A percentile compares a stretch with the other conserved stretches of the same genome.
Evolutionary conservation across 1,140 invertebrate genomes (phyloP).

Genomic region (Drosophila busckii): DNA sequence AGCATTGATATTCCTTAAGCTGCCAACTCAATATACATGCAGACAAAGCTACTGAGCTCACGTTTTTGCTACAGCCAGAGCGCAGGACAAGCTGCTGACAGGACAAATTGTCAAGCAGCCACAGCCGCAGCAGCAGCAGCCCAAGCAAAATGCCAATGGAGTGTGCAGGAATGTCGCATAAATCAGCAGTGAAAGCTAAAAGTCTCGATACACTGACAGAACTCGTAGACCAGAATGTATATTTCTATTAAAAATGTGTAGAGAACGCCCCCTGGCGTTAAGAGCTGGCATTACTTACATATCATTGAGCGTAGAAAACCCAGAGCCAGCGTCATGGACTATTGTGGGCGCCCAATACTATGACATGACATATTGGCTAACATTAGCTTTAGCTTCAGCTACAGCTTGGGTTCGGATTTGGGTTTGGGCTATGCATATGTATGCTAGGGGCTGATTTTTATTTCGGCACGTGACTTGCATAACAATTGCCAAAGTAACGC

Average conservation of each 20-base stretch:
- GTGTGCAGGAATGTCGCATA: slow-evolving; percentile 55
- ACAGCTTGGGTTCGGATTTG: slow-evolving; percentile 13
- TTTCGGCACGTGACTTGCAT: slow-evolving; percentile 66
- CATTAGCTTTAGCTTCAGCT: slow-evolving; percentile 9
- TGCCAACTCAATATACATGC: slow-evolving; percentile 5
- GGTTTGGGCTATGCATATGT: slow-evolving; percentile 27
- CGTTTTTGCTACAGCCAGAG: slow-evolving; percentile 7
- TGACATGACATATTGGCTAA: slow-evolving; percentile 36
- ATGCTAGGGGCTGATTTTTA: slow-evolving; percentile 20
- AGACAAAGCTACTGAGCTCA: slow-evolving; percentile 20
- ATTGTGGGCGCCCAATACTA: too few relatives aligned
- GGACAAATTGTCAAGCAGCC: slow-evolving; percentile 13
- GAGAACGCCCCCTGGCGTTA: slow-evolving; percentile 10
- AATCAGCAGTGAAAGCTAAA: slow-evolving; percentile 48
- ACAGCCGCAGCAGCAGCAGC: background rate
- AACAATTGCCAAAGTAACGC: slow-evolving; percentile 49
- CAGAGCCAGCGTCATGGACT: background rate
- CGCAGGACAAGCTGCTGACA: slow-evolving; percentile 18
- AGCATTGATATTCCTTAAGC: slow-evolving; percentile 24
- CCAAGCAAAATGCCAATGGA: slow-evolving; percentile 61
- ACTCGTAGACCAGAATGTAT: too few relatives aligned
- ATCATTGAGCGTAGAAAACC: slow-evolving; percentile 38
- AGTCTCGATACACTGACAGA: background rate
- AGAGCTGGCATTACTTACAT: slow-evolving; percentile 35
- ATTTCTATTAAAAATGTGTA: background rate